Percentiles rank a stretch among this genome's conserved stretches.
These are phyloP conservation scores for Ephestia elutella DNA, from an alignment of 1,140 invertebrate genomes.

Conservation along the genomic window DNA sequence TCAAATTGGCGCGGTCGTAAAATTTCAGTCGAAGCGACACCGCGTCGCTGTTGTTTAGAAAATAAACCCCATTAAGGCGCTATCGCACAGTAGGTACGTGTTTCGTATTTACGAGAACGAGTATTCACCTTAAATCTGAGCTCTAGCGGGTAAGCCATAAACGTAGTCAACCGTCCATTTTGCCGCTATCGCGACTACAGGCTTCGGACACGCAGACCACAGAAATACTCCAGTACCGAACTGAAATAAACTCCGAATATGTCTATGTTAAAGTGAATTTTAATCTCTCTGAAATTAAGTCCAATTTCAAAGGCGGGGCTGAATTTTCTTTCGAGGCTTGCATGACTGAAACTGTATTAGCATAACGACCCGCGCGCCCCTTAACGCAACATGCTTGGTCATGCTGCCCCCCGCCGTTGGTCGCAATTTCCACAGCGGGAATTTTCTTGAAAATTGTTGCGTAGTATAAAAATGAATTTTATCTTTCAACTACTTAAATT, in stretches of 20 bases:
- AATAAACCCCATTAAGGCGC: slow-evolving; percentile 48
- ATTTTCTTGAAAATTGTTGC: slow-evolving; percentile 51
- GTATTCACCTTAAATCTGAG: slow-evolving; percentile 51
- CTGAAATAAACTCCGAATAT: slow-evolving; percentile 6
- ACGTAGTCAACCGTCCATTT: slow-evolving; percentile 72
- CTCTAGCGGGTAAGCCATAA: slow-evolving; percentile 58
- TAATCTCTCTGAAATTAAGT: slow-evolving; percentile 14
- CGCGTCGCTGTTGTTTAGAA: slow-evolving; percentile 32
- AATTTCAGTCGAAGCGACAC: slow-evolving; percentile 23
- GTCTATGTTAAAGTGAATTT: slow-evolving; percentile 6
- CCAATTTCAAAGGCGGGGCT: slow-evolving; percentile 10
- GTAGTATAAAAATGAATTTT: slow-evolving; percentile 16
- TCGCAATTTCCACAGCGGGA: slow-evolving; percentile 59
- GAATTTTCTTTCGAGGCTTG: slow-evolving; percentile 14
- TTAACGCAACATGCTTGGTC: slow-evolving; percentile 72
- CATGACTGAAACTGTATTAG: slow-evolving; percentile 47
- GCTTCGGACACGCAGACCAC: slow-evolving; percentile 56
- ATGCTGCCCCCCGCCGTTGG: slow-evolving; percentile 62
- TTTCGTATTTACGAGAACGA: slow-evolving; percentile 46
- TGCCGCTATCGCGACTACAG: slow-evolving; percentile 61
- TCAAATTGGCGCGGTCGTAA: slow-evolving; percentile 21
- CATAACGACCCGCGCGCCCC: slow-evolving; percentile 66
- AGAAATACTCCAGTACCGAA: slow-evolving; percentile 21
- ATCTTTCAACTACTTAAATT: neutral
- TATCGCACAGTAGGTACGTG: slow-evolving; percentile 41